Evolutionary conservation across 2,113 vertebrate genomes (phyloP).

Genomic region (Coturnix japonica): DNA sequence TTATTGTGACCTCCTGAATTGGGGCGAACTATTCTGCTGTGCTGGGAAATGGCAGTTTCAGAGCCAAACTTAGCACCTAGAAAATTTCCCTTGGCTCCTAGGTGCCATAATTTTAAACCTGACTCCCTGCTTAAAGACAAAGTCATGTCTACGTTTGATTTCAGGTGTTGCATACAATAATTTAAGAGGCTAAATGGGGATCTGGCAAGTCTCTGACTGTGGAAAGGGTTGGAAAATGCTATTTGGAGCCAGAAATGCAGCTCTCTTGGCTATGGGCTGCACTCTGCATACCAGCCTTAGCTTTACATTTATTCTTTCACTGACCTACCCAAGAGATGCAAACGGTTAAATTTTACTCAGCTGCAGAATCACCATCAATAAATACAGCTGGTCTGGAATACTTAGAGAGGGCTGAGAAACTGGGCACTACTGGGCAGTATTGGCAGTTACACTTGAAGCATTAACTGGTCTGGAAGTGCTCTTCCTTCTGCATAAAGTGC

Average conservation of each 20-base stretch:
- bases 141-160: constrained; percentile 30
- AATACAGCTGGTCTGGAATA: constrained; percentile 1
- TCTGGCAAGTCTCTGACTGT: constrained; percentile 8
- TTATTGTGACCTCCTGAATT: constrained; percentile 43
- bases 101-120: constrained; percentile 38
- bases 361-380: constrained; percentile 15
- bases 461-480: neutral
- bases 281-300: neutral
- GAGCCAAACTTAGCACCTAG: constrained; percentile 66
- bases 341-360: constrained; percentile 29
- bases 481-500: neutral
- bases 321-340: neutral
- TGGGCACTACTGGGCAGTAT: neutral
- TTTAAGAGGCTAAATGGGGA: constrained; percentile 30
- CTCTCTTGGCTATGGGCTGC: constrained; percentile 11
- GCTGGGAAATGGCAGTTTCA: constrained; percentile 64
- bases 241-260: constrained; percentile 38
- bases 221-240: constrained; percentile 38
- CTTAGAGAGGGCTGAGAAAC: constrained; percentile 16
- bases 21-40: constrained; percentile 49
- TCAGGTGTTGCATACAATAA: constrained; percentile 25
- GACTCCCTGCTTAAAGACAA: constrained; percentile 40
- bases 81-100: constrained; percentile 60
- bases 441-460: neutral
- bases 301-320: constrained; percentile 43